These are phyloP conservation scores for Corythornis leucogaster DNA, from an alignment of 2,797 vertebrate species.

Conservation along the genomic window DNA sequence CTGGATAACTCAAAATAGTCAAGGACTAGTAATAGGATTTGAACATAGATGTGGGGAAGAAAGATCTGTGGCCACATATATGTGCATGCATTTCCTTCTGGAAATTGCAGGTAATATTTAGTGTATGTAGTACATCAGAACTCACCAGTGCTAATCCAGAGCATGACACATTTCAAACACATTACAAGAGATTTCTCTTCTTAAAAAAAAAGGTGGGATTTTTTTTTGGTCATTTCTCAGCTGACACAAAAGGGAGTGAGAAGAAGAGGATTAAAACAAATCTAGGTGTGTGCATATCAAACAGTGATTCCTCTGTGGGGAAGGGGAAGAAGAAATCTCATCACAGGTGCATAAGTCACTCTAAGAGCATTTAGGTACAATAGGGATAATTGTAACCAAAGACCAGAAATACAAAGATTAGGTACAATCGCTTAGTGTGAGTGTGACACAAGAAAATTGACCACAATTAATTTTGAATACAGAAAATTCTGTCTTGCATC, in stretches of 20 bases:
- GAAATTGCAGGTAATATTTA: neutral
- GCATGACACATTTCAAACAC: neutral
- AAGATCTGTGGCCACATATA: neutral
- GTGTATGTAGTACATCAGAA: neutral
- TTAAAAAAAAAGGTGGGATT: neutral
- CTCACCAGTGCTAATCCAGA: neutral
- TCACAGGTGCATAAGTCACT: neutral
- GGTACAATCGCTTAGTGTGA: rapidly evolving
- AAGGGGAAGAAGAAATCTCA: neutral
- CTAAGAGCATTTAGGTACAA: neutral
- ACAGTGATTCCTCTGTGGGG: neutral
- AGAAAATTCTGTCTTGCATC: neutral
- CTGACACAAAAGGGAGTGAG: neutral
- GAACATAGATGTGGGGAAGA: neutral
- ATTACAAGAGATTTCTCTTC: neutral
- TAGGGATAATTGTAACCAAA: neutral
- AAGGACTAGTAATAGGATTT: neutral
- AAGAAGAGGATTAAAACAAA: neutral
- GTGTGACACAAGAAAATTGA: neutral
- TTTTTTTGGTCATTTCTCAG: neutral
- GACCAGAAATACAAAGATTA: neutral
- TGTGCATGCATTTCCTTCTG: neutral
- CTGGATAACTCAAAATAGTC: neutral
- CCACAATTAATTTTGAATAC: neutral
- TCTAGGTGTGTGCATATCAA: neutral